Conservation (phyloP, 1,140 invertebrate genomes). For the Brachionus manjavacas region DNA sequence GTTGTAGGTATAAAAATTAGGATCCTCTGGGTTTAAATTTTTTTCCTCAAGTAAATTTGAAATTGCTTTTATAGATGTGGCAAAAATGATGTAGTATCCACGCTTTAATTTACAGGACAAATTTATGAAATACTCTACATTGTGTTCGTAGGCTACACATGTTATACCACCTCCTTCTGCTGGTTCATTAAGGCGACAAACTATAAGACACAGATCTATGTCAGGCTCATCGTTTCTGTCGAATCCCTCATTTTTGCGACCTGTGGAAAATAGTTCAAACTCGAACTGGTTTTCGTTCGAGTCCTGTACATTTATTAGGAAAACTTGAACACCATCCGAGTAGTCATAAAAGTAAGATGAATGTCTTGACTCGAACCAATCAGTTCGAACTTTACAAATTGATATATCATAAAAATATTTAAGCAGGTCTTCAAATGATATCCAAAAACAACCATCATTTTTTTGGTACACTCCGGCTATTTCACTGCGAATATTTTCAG, state of each 20-base stretch:
- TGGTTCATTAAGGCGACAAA: neutral
- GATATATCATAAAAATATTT: constrained; percentile 41
- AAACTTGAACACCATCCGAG: neutral
- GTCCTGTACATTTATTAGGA: neutral
- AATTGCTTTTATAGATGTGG: constrained; percentile 32
- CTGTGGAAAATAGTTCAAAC: constrained; percentile 25
- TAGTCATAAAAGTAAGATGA: constrained; percentile 30
- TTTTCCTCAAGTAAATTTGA: constrained; percentile 3
- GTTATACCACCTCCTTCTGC: neutral
- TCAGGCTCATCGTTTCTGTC: constrained; percentile 18
- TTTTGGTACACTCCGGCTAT: constrained; percentile 14
- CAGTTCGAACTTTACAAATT: constrained; percentile 40
- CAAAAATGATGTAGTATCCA: constrained; percentile 29
- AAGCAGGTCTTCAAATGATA: constrained; percentile 14
- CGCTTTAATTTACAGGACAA: constrained; percentile 1
- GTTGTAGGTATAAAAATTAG: constrained; percentile 29
- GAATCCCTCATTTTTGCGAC: constrained; percentile 6
- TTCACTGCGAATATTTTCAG: neutral
- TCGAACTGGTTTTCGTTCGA: neutral
- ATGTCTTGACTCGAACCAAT: constrained; percentile 41
- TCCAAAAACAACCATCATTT: constrained; percentile 40
- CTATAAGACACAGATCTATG: constrained; percentile 1
- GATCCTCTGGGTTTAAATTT: neutral
- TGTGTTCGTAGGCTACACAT: constrained; percentile 17
- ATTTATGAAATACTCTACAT: constrained; percentile 39